Conservation (phyloP, 2,888 invertebrate species). For the Sceliomorpha sp. region DNA sequence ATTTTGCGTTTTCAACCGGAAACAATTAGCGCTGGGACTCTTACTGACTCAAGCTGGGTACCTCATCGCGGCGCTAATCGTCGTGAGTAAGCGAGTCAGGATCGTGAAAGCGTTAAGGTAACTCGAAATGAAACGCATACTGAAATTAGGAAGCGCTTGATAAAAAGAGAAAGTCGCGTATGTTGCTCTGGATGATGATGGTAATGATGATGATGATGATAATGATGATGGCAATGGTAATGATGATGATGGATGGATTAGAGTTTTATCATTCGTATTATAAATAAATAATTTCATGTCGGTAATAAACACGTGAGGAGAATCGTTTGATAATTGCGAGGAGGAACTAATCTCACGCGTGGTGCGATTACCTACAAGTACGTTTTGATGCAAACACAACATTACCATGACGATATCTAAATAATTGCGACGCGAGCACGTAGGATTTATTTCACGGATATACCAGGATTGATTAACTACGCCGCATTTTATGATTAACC, state of each 20-base stretch:
- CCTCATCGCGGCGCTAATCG: conserved; percentile 36
- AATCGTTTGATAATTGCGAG: too few species aligned
- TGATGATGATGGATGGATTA: conserved; percentile 30
- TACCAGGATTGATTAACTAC: too few species aligned
- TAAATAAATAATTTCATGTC: conserved; percentile 37
- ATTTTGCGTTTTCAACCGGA: conserved; percentile 61
- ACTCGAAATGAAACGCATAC: conserved; percentile 55
- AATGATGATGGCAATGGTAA: conserved; percentile 20
- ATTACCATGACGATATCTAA: too few species aligned
- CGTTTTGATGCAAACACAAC: too few species aligned
- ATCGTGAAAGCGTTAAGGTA: conserved; percentile 61
- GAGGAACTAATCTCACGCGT: too few species aligned
- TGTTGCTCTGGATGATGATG: conserved; percentile 44
- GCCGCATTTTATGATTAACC: conserved; percentile 46
- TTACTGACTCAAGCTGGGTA: conserved; percentile 44
- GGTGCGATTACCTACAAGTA: too few species aligned
- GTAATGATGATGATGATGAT: conserved; percentile 42
- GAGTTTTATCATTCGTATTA: conserved; percentile 31
- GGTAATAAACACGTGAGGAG: neutral
- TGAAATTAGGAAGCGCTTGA: conserved; percentile 62
- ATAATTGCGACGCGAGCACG: too few species aligned
- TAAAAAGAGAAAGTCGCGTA: conserved; percentile 56
- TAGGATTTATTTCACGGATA: too few species aligned
- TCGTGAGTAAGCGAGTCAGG: conserved; percentile 48
- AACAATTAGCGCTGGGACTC: conserved; percentile 60